Base-by-base conservation (phyloP, 2,888 invertebrate genomes). In the Lasioglossum lativentre region DNA sequence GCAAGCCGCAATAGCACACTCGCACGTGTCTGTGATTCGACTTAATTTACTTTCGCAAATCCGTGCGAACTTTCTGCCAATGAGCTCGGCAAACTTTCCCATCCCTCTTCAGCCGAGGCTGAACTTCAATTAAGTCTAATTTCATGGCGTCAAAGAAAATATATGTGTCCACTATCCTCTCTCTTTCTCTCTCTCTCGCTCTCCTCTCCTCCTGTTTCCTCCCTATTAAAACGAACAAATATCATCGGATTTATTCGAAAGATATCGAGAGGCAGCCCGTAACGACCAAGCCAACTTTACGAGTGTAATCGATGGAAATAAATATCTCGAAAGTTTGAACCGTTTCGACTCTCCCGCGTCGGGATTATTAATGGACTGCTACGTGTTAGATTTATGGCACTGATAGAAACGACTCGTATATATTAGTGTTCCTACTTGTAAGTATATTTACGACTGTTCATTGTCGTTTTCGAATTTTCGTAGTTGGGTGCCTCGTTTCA, bases 1-100 rank as follows among this genome's bases (percentile, higher is more conserved):
- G 52, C 68, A 68, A 59, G 71, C 83, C 86, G 78, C 87, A 78
- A 76, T 86, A 86, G 83, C 80, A 80, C 79, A 68, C 70, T 68
- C 42, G 70, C 47, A 63, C 72, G 78, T 70, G 74, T 23, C 52
- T 52, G 52, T 45, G 82, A 86, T 86, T 74, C 73, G 66, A 71
- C 56, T 79, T 79, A 79, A 86, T 86, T 86, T 82, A 82, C 78
- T 78, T 81, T 47, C 73, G 8, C 45, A 30, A 56, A 78, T 85
- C 71, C 34, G 23, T 14, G 38, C n/a, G 38, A 78, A 86, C 77
- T 86, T 81, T 52, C 38, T 45, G 30, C 70, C 45, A 30, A 72
- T 73, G n/a, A 56, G 42, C 40, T 77, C 45, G 70, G 23, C 47
- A 38, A 72, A 73, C 72, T 73, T 59, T 72, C 72, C 63, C 12